Evolutionary conservation across 2,888 invertebrate species (phyloP), one percentile per base, ranked within the genome.

Genomic region (Lingula anatina): DNA sequence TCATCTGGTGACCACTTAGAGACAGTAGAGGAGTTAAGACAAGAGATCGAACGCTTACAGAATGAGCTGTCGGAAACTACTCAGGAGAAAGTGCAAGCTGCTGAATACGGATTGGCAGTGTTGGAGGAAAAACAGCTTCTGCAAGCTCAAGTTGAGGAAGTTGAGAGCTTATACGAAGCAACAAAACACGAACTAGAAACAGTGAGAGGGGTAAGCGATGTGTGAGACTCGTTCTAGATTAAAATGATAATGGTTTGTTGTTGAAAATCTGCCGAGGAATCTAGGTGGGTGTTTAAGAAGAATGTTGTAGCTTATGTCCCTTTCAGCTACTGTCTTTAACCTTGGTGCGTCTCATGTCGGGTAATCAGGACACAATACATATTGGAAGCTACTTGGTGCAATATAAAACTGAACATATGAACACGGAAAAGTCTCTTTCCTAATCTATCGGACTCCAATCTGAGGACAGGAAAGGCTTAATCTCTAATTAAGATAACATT

Each of bases 81-180:
- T 25, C 65, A 62, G 50, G 93, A 95, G 80, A 94, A 94, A 80
- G 86, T 90, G 64, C 94, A 96, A 80, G 95, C 96, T 51, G 97
- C 96, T 47, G 90, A 96, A 80, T 93, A 93, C 78, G 97, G 97
- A 46, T 83, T 99, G 64, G 93, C 89, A 49, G 83, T 97, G 60
- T 82, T 99, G 55, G 92, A 95, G 71, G 95, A 99, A 75, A 95
- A 96, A 79, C 86, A 89, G 57, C 81, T 84, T 49, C 80, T 97
- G 51, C 87, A 93, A 77, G 85, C 86, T 68, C 83, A 88, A 76
- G 90, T 89, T 79, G 90, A 90, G 71, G 92, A 95, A 70, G 82
- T 96, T 44, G 96, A 97, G 78, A 81, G 84, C 42, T 82, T 90
- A 46, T 93, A 91, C 79, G 96, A 97, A 75, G 87, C 88, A 77